Percentiles rank a stretch among this genome's conserved stretches.
Conservation (phyloP, 2,888 invertebrate genomes). For the Rhaphigaster nebulosa region DNA sequence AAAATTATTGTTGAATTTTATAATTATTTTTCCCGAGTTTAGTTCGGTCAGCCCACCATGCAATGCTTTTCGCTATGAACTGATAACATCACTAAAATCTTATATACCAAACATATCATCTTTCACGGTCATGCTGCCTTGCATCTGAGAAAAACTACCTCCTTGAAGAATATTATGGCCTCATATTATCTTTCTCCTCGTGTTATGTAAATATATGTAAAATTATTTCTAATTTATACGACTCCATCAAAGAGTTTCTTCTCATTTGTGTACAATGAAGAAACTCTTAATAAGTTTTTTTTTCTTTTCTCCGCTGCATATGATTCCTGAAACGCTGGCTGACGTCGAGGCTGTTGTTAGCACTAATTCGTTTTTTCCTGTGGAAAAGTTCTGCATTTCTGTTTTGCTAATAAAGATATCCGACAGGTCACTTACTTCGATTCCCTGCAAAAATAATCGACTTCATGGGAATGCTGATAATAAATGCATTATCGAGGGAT, state of each 20-base stretch:
- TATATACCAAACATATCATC: background rate
- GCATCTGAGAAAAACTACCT: background rate
- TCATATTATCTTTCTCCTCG: background rate
- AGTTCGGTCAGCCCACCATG: background rate
- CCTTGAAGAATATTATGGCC: background rate
- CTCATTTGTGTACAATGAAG: slow-evolving; percentile 48
- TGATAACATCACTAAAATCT: background rate
- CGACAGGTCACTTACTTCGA: background rate
- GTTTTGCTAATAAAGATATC: background rate
- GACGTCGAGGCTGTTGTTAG: background rate
- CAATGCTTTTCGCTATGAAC: background rate
- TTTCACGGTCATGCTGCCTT: background rate
- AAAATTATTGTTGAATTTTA: background rate
- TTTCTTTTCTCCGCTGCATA: background rate
- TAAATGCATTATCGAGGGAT: too few species aligned
- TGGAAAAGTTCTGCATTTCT: slow-evolving; percentile 16
- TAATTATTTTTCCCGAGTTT: background rate
- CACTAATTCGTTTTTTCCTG: slow-evolving; percentile 13
- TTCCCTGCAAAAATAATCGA: too few species aligned
- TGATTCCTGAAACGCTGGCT: background rate
- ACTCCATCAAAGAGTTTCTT: slow-evolving; percentile 4
- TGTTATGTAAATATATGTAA: slow-evolving; percentile 38
- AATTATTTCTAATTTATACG: slow-evolving; percentile 32
- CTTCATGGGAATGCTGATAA: too few species aligned
- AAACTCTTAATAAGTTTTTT: slow-evolving; percentile 3